Evolutionary conservation across 1,140 invertebrate species (phyloP).

Genomic region (Ceratosolen fusciceps): DNA sequence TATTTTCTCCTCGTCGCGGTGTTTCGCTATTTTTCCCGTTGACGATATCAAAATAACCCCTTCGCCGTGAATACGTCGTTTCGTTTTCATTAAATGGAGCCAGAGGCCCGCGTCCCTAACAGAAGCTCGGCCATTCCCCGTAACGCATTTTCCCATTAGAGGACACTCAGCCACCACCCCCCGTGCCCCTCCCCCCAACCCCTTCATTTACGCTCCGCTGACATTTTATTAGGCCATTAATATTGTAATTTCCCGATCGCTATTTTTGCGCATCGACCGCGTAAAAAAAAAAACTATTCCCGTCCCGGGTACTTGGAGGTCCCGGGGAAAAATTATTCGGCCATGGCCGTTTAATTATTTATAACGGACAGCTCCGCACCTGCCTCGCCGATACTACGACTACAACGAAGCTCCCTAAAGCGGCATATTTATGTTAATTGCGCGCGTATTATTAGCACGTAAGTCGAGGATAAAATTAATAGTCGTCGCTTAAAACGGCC

Average conservation of each 20-base stretch:
- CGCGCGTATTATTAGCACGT: too few species aligned
- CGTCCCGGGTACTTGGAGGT: too few species aligned
- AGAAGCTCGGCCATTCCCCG: slow-evolving; percentile 34
- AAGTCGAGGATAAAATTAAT: too few species aligned
- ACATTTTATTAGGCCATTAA: slow-evolving; percentile 41
- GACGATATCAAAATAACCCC: slow-evolving; percentile 46
- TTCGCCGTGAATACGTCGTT: slow-evolving; percentile 29
- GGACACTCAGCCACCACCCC: background rate
- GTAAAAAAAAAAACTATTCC: background rate
- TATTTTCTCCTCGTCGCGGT: slow-evolving; percentile 10
- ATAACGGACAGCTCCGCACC: background rate
- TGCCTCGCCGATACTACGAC: too few species aligned
- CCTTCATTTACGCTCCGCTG: slow-evolving; percentile 5
- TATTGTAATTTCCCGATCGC: slow-evolving; percentile 18
- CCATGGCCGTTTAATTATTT: background rate
- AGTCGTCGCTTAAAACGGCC: too few species aligned
- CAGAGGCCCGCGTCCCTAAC: background rate
- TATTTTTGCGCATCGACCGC: background rate
- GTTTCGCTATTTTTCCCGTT: slow-evolving; percentile 13
- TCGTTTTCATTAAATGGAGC: slow-evolving; percentile 44
- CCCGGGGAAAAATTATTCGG: too few species aligned
- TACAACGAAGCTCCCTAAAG: too few species aligned
- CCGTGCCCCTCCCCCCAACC: background rate
- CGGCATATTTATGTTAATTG: too few species aligned
- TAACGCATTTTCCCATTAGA: slow-evolving; percentile 23